Evolutionary conservation across 2,113 vertebrate species (phyloP).

Genomic region (Oryzias woworae): DNA sequence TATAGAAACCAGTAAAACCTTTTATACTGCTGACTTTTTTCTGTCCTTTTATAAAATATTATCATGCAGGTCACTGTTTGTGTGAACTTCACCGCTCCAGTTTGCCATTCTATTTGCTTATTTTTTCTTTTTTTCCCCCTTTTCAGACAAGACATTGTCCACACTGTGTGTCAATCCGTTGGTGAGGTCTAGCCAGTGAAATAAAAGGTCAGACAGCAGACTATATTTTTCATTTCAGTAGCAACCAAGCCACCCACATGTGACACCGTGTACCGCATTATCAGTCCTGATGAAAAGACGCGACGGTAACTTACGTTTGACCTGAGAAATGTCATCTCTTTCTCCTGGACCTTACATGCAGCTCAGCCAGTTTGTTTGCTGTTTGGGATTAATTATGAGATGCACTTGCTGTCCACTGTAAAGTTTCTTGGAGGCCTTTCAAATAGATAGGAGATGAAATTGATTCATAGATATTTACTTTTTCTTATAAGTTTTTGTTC

Average conservation of each 20-base stretch:
- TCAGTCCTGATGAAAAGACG: slow-evolving; percentile 66
- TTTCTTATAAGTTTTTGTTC: neutral
- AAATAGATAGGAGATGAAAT: slow-evolving; percentile 16
- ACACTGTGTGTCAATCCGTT: slow-evolving; percentile 53
- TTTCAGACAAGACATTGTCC: slow-evolving; percentile 35
- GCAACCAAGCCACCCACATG: slow-evolving; percentile 60
- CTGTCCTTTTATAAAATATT: slow-evolving; percentile 3
- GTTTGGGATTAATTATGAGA: slow-evolving; percentile 20
- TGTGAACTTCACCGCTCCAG: slow-evolving; percentile 25
- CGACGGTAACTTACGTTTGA: slow-evolving; percentile 54
- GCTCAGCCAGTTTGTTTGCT: slow-evolving; percentile 24
- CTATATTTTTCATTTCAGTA: slow-evolving; percentile 62
- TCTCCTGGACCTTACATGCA: slow-evolving; percentile 26
- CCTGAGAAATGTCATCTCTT: slow-evolving; percentile 59
- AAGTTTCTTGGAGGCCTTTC: slow-evolving; percentile 24
- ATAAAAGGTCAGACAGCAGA: slow-evolving; percentile 69
- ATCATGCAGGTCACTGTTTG: slow-evolving; percentile 17
- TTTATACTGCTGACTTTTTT: neutral
- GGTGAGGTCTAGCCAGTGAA: slow-evolving; percentile 40
- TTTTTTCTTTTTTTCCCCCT: slow-evolving; percentile 13
- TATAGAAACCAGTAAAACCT: neutral
- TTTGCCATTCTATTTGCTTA: slow-evolving; percentile 13
- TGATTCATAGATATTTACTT: slow-evolving; percentile 26
- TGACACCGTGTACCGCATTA: slow-evolving; percentile 51
- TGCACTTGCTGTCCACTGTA: neutral